Conservation (phyloP, 2,113 vertebrate species). For the Leucopternis melanops region DNA sequence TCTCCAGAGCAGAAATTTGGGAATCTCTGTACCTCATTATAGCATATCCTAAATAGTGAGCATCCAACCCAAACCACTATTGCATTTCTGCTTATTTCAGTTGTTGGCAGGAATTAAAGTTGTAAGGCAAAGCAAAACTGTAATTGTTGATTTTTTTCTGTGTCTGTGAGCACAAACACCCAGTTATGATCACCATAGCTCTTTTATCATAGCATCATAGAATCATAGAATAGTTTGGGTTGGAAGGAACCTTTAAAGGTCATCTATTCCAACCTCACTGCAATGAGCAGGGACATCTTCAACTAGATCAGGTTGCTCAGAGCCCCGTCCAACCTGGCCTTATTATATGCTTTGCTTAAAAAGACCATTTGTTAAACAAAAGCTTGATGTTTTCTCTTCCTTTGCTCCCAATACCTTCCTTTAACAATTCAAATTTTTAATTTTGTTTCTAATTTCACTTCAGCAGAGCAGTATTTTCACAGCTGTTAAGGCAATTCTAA, state of each 20-base stretch:
- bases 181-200: background rate
- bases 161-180: background rate
- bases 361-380: background rate
- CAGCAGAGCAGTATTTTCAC: background rate
- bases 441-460: background rate
- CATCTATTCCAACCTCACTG: background rate
- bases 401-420: background rate
- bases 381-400: background rate
- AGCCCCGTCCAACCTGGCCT: background rate
- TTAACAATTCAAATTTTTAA: background rate
- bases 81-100: background rate
- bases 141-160: background rate
- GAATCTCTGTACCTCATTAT: background rate
- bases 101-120: background rate
- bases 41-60: background rate
- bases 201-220: background rate
- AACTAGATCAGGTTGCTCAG: background rate
- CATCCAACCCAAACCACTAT: background rate
- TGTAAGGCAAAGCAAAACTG: background rate
- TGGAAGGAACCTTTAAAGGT: background rate
- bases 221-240: background rate
- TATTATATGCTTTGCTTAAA: background rate
- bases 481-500: background rate
- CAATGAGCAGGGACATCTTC: background rate
- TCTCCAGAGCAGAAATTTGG: background rate